A percentile compares a stretch with the other conserved stretches of the same genome.
Conservation (phyloP, 2,113 vertebrate species). For the Cacatua alba region DNA sequence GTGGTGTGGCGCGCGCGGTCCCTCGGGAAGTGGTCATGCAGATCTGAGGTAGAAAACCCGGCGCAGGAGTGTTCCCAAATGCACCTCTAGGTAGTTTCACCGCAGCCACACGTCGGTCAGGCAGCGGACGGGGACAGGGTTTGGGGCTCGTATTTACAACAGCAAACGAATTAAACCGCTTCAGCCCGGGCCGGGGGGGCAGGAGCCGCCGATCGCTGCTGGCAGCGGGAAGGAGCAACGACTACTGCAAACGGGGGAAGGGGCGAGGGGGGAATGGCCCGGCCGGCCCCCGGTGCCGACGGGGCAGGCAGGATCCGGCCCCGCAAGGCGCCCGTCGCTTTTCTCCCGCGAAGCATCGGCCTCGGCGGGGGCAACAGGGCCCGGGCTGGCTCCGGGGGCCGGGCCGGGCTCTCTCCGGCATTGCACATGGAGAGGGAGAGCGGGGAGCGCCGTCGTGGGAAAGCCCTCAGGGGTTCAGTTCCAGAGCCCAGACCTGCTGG, state of each 20-base stretch:
- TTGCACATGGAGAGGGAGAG: slow-evolving; percentile 48
- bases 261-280: not conserved
- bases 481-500: slow-evolving; percentile 98
- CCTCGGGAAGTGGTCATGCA: slow-evolving; percentile 74
- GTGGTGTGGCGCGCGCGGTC: slow-evolving; percentile 66
- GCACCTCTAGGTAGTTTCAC: slow-evolving; percentile 82
- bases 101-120: slow-evolving; percentile 59
- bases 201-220: slow-evolving; percentile 4
- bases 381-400: not conserved
- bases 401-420: slow-evolving; percentile 4
- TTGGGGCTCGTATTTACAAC: slow-evolving; percentile 52
- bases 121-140: not conserved
- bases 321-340: not conserved
- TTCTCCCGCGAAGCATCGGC: not conserved
- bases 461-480: slow-evolving; percentile 88
- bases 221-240: slow-evolving; percentile 1
- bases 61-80: slow-evolving; percentile 68
- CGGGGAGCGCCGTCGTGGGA: not conserved
- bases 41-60: slow-evolving; percentile 81
- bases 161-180: not conserved
- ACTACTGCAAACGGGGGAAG: not conserved
- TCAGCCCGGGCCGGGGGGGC: slow-evolving; percentile 27
- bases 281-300: not conserved
- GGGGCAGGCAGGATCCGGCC: not conserved
- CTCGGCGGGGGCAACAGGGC: not conserved